Evolutionary conservation across 2,113 vertebrate species (phyloP).

Genomic region (Myodes glareolus): DNA sequence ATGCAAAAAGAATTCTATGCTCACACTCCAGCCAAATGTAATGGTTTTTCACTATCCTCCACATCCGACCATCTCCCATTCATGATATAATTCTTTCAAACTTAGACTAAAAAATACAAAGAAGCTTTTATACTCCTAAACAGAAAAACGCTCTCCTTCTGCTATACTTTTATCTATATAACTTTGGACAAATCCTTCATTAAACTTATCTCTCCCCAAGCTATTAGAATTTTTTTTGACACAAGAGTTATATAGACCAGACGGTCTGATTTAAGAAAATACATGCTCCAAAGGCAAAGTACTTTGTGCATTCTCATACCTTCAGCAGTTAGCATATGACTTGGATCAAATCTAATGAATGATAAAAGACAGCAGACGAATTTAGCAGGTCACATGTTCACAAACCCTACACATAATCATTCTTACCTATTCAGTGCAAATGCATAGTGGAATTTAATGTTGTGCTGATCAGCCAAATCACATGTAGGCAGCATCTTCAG

Average conservation of each 20-base stretch:
- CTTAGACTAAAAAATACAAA: background rate
- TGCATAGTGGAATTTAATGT: slow-evolving; percentile 97
- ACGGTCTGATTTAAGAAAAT: background rate
- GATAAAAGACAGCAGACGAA: background rate
- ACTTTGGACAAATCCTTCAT: slow-evolving; percentile 4
- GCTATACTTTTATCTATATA: background rate
- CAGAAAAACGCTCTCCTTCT: background rate
- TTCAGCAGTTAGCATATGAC: background rate
- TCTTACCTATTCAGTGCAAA: slow-evolving; percentile 96
- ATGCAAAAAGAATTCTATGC: background rate
- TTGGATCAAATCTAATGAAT: background rate
- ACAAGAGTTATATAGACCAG: background rate
- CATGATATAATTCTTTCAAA: background rate
- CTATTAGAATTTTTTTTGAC: background rate
- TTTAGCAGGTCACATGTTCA: background rate
- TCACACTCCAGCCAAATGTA: background rate
- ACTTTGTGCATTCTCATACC: background rate
- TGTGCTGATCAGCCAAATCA: slow-evolving; percentile 94
- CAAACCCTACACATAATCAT: background rate
- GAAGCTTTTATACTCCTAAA: background rate
- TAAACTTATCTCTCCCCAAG: background rate
- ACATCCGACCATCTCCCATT: background rate
- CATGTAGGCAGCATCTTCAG: slow-evolving; percentile 95
- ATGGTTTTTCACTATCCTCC: background rate
- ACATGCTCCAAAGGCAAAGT: slow-evolving; percentile 4